These are phyloP conservation scores for Lochmaea capreae DNA, from an alignment of 2,888 invertebrate genomes.

Conservation along the genomic window DNA sequence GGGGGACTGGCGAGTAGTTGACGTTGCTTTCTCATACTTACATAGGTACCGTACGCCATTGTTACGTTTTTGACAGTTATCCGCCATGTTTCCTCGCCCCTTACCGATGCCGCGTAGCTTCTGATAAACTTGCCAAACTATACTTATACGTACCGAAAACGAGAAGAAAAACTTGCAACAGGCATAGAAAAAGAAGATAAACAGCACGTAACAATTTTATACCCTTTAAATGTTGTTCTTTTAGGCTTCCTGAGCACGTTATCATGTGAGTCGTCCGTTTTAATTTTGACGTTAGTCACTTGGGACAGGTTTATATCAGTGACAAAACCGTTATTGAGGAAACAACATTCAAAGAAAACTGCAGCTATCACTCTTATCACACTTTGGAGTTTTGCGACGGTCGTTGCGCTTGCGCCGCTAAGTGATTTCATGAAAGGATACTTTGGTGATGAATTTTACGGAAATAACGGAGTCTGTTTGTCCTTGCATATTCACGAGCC, in stretches of 20 bases:
- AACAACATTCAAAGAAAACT: conserved; percentile 64
- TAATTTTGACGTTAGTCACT: conserved; percentile 71
- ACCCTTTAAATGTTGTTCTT: conserved; percentile 27
- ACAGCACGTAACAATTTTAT: neutral
- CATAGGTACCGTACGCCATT: no score
- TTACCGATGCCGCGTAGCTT: no score
- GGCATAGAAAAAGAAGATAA: no score
- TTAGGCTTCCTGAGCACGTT: conserved; percentile 71
- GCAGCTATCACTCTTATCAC: conserved; percentile 66
- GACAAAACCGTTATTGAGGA: conserved; percentile 67
- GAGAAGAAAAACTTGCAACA: no score
- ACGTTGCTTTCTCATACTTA: no score
- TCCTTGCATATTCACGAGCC: conserved; percentile 73
- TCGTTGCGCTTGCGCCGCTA: conserved; percentile 68
- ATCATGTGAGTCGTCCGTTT: conserved; percentile 72
- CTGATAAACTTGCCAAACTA: no score
- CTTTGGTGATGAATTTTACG: conserved; percentile 71
- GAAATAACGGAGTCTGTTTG: conserved; percentile 72
- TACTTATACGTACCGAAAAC: no score
- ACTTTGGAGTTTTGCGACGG: conserved; percentile 68
- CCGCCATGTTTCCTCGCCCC: no score
- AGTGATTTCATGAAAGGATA: conserved; percentile 63
- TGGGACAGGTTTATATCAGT: conserved; percentile 73
- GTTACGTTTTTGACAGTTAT: no score
- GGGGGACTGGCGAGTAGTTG: no score